Conservation (phyloP, 2,797 vertebrate genomes). For the Gallinago solitaria region DNA sequence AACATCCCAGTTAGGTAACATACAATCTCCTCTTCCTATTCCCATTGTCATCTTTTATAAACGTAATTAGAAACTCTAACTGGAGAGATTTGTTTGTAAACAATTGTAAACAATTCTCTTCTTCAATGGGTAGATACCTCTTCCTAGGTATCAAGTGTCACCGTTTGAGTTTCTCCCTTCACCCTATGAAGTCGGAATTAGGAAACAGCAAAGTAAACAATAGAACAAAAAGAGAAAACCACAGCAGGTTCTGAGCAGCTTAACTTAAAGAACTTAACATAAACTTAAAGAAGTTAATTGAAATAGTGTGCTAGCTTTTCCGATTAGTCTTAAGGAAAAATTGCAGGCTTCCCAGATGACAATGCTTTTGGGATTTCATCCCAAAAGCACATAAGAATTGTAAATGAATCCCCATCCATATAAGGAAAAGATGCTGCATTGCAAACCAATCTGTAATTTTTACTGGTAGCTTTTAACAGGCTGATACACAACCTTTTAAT, state of each 20-base stretch:
- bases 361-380: not conserved
- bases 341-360: not conserved
- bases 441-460: not conserved
- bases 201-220: conserved; percentile 44
- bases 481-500: not conserved
- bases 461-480: not conserved
- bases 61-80: not conserved
- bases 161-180: conserved; percentile 33
- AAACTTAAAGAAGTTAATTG: not conserved
- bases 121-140: not conserved
- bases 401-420: not conserved
- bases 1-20: not conserved
- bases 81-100: conserved; percentile 20
- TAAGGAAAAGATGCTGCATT: not conserved
- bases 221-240: not conserved
- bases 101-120: conserved; percentile 3
- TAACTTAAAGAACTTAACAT: not conserved
- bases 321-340: not conserved
- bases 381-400: not conserved
- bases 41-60: not conserved
- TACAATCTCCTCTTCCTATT: not conserved
- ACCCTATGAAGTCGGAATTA: not conserved
- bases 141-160: not conserved
- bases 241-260: not conserved
- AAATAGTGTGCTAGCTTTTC: not conserved